Percentiles rank a stretch among this genome's conserved stretches.
These are phyloP conservation scores for Tortricodes alternella DNA, from an alignment of 2,888 invertebrate genomes.

Conservation along the genomic window DNA sequence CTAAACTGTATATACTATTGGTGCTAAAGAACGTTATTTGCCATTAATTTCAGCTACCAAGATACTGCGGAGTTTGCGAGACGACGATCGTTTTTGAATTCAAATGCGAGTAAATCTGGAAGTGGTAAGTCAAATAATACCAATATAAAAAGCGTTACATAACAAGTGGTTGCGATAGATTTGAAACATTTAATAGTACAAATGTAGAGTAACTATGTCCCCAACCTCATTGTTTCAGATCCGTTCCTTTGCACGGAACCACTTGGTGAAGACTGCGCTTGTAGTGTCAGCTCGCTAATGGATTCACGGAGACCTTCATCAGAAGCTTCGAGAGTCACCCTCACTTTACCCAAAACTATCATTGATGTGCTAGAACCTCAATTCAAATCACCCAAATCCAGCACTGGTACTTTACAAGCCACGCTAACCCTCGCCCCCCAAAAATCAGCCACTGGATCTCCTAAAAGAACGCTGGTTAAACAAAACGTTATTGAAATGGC, in stretches of 20 bases:
- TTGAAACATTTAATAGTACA: no score
- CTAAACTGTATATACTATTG: no score
- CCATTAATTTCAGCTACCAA: constrained; percentile 84
- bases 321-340: constrained; percentile 81
- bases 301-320: constrained; percentile 84
- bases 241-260: constrained; percentile 80
- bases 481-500: constrained; percentile 69
- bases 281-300: constrained; percentile 85
- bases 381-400: constrained; percentile 77
- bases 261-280: constrained; percentile 85
- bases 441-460: constrained; percentile 72
- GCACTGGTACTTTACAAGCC: constrained; percentile 82
- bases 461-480: constrained; percentile 73
- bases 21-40: no score
- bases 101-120: constrained; percentile 81
- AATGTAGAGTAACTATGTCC: no score
- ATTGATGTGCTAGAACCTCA: constrained; percentile 82
- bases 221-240: constrained; percentile 68
- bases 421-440: constrained; percentile 85
- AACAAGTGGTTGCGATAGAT: no score
- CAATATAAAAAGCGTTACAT: constrained; percentile 15
- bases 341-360: constrained; percentile 78
- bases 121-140: constrained; percentile 83
- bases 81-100: constrained; percentile 82
- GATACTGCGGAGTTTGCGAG: constrained; percentile 88